Percentiles rank a stretch among this genome's conserved stretches.
phyloP scores from a whole-genome alignment of 2,113 vertebrate species.

The Crotalus helleri region DNA sequence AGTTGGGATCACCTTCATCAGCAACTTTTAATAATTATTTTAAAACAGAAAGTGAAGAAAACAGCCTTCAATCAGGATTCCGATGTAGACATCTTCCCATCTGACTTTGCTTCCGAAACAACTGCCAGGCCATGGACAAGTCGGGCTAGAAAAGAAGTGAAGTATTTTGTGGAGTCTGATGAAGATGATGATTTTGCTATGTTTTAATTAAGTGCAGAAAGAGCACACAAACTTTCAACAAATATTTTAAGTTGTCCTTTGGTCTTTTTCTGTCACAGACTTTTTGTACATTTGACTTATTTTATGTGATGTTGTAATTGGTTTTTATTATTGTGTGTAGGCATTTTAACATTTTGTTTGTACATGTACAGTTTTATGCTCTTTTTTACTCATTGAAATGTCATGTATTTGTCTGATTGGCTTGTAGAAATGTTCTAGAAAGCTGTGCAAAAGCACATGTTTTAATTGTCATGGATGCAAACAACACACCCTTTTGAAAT shows the following conservation, averaged over 20 bases:
- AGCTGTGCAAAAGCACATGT: conserved; percentile 89
- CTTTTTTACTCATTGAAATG: conserved; percentile 95
- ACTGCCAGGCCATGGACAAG: conserved; percentile 78
- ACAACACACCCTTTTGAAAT: conserved; percentile 94
- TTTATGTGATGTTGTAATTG: conserved; percentile 86
- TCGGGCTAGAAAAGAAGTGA: conserved; percentile 90
- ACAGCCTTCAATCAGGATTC: conserved; percentile 78
- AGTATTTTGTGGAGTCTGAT: conserved; percentile 91
- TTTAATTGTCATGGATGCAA: conserved; percentile 90
- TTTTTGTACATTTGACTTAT: conserved; percentile 97
- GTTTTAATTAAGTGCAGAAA: conserved; percentile 84
- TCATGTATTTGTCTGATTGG: conserved; percentile 85
- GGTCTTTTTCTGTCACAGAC: conserved; percentile 83
- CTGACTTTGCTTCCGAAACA: conserved; percentile 69
- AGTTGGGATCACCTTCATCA: background rate
- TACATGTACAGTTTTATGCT: conserved; percentile 91
- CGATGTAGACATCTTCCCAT: conserved; percentile 79
- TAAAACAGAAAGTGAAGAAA: conserved; percentile 83
- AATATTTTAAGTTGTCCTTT: conserved; percentile 78
- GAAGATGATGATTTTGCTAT: conserved; percentile 88
- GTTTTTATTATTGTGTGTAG: conserved; percentile 96
- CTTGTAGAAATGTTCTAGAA: conserved; percentile 95
- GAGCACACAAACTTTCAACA: conserved; percentile 73
- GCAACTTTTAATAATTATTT: background rate
- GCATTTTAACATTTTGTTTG: conserved; percentile 99